A percentile compares a stretch with the other conserved stretches of the same genome.
These are phyloP conservation scores for Otolemur crassicaudatus DNA, from an alignment of 2,797 vertebrate genomes.

Conservation along the genomic window DNA sequence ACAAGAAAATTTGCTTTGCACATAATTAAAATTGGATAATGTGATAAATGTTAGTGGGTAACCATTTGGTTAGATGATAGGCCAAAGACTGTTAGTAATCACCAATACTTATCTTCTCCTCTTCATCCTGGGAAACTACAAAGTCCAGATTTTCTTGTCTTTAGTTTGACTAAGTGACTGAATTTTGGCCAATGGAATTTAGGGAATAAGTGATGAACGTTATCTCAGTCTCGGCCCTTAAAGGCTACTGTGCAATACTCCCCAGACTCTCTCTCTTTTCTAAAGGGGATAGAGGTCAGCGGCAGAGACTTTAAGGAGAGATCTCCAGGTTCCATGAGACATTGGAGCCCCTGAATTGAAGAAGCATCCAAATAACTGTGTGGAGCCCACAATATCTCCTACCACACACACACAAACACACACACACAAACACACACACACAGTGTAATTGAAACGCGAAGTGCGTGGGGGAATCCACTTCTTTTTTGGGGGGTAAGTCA, in stretches of 20 bases:
- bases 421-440: background rate
- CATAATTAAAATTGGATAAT: background rate
- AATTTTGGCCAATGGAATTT: background rate
- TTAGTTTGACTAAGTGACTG: background rate
- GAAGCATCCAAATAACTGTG: background rate
- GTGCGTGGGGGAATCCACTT: background rate
- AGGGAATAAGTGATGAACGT: background rate
- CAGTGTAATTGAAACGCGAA: background rate
- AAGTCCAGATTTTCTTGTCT: background rate
- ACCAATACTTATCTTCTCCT: background rate
- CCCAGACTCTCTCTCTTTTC: background rate
- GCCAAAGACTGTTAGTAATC: background rate
- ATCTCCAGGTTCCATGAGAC: background rate
- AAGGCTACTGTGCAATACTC: background rate
- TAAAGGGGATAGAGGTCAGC: background rate
- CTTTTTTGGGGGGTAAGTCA: background rate
- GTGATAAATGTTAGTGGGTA: background rate
- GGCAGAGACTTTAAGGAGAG: background rate
- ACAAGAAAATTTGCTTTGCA: background rate
- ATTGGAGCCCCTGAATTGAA: background rate
- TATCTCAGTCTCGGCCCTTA: background rate
- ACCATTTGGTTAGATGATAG: background rate
- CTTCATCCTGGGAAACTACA: background rate
- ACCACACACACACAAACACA: rapidly evolving
- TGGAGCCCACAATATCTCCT: rapidly evolving